Base-by-base conservation (phyloP, 2,113 vertebrate genomes). In the Caranx melampygus region DNA sequence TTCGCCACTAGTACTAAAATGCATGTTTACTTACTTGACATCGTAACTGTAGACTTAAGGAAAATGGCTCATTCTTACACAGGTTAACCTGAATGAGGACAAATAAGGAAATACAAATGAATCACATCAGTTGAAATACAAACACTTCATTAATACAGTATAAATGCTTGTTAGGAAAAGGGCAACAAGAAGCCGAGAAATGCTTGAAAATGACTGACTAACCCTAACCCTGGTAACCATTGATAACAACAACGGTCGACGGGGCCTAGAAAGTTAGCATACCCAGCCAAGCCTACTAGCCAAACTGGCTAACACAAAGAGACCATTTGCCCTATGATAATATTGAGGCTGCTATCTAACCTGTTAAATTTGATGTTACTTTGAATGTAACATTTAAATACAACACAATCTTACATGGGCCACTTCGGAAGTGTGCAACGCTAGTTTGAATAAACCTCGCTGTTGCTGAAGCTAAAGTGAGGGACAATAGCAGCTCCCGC, bases 1-100 rank as follows among this genome's bases (percentile, higher is more conserved):
- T 31, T 18, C 1, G 16, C 18, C n/a, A 7, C 1, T 2, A 34
- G 1, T 33, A 14, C 37, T 51, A 52, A 42, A 31, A 31, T 4
- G 49, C 0, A 13, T 59, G 58, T 82, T 62, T 67, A 85, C 94
- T 94, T 90, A 95, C 94, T 95, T 81, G 94, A 95, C 94, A 95
- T 95, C 44, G 69, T 73, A 40, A 42, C 74, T 89, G 75, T 14
- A 76, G 52, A 75, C 33, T 45, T 76, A 81, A 13, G 16, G 6
- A 15, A 8, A 62, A 54, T 0, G 49, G 52, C 18, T 20, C 58
- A 45, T 59, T 58, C 64, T 26, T 84, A 88, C 78, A 33, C 0
- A 63, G 35, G 13, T 72, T 9, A 40, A 64, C 15, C 86, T 89
- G 37, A 4, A 59, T 2, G 6, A 42, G 10, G 52, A 70, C 40